A percentile compares a stretch with the other conserved stretches of the same genome.
phyloP scores from a whole-genome alignment of 2,888 invertebrate species.

The Caenorhabditis virilis region DNA sequence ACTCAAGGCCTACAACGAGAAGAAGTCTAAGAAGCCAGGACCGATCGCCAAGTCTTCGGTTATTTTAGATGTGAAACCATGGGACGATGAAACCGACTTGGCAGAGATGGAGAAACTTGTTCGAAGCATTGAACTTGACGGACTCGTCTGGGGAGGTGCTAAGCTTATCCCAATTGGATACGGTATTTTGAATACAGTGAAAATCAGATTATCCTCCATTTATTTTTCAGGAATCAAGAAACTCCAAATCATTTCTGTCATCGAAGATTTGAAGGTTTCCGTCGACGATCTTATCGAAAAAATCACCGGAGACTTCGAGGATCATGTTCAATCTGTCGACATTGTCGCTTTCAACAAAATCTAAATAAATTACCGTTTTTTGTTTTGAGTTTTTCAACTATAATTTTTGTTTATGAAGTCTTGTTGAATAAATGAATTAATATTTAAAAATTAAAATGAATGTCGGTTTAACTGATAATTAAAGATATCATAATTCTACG shows the following conservation, averaged over 20 bases:
- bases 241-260: constrained; percentile 63
- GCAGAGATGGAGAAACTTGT: constrained; percentile 83
- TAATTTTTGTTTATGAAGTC: too few species aligned
- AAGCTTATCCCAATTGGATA: constrained; percentile 54
- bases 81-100: constrained; percentile 96
- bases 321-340: constrained; percentile 63
- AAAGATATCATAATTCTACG: too few species aligned
- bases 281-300: constrained; percentile 62
- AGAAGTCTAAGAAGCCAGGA: constrained; percentile 89
- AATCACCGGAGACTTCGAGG: constrained; percentile 57
- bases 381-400: not conserved
- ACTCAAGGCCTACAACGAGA: constrained; percentile 87
- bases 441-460: too few species aligned
- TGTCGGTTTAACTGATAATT: too few species aligned
- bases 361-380: constrained; percentile 33
- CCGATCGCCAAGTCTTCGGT: constrained; percentile 94
- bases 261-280: constrained; percentile 66
- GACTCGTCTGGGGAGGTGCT: constrained; percentile 91
- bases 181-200: too few species aligned
- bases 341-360: constrained; percentile 68
- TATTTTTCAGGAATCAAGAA: constrained; percentile 60
- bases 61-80: constrained; percentile 92
- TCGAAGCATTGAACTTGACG: constrained; percentile 83
- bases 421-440: too few species aligned
- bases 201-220: too few species aligned